These are phyloP conservation scores for Zoanthus solanderi DNA, from an alignment of 92 coral and sea anemone species.

Conservation along the genomic window DNA sequence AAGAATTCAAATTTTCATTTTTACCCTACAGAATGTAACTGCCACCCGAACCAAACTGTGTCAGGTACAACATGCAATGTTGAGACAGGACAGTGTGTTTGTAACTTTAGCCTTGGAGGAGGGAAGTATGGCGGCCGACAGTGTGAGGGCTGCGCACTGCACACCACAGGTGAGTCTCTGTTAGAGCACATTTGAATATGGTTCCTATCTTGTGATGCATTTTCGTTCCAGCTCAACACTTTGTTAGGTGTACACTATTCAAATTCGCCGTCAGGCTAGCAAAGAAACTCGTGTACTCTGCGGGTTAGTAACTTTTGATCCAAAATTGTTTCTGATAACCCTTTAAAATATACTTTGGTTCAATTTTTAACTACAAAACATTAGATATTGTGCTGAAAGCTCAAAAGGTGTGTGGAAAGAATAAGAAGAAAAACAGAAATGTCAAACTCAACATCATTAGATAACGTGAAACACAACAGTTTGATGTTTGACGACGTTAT, in stretches of 20 bases:
- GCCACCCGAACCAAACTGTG: constrained; percentile 77
- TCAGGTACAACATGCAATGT: constrained; percentile 77
- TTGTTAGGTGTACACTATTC: background rate
- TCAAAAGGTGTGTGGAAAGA: no score
- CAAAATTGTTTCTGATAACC: no score
- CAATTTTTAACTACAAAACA: no score
- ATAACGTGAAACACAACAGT: background rate
- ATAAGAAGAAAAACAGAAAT: no score
- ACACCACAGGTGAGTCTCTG: constrained; percentile 80
- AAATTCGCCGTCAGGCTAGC: no score
- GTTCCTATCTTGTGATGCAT: background rate
- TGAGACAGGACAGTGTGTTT: constrained; percentile 83
- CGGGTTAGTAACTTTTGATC: no score
- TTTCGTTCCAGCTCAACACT: background rate
- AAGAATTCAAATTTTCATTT: background rate
- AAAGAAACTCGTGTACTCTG: no score
- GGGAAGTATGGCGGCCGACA: constrained; percentile 91
- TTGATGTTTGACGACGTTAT: background rate
- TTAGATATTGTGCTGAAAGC: no score
- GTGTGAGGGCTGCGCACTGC: constrained; percentile 80
- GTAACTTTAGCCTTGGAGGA: constrained; percentile 78
- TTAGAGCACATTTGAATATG: background rate
- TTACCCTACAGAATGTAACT: constrained; percentile 78
- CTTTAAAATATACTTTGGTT: no score
- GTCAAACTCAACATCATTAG: no score